These are phyloP conservation scores for Turnix velox DNA, from an alignment of 2,113 vertebrate species.

Conservation along the genomic window DNA sequence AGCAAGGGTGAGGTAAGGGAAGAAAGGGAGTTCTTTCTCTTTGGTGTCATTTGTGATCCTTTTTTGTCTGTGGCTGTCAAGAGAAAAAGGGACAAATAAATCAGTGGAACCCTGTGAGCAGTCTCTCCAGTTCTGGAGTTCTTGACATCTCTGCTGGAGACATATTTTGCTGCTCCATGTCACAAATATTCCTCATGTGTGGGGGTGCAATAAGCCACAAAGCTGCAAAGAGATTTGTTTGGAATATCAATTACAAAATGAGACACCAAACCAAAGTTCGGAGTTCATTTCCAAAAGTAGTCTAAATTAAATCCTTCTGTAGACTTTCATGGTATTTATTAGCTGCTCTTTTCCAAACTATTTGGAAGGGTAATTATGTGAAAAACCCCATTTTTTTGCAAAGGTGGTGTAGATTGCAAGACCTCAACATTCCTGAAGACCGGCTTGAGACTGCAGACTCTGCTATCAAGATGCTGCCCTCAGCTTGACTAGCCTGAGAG, in stretches of 20 bases:
- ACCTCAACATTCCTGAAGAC: not conserved
- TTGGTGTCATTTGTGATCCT: not conserved
- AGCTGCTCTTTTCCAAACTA: not conserved
- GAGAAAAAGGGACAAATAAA: not conserved
- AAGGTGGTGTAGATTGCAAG: not conserved
- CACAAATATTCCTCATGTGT: not conserved
- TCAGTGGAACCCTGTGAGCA: not conserved
- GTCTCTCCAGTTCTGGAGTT: not conserved
- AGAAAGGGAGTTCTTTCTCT: not conserved
- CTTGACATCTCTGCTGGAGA: slow-evolving; percentile 1
- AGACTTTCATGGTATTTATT: not conserved
- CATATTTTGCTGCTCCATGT: not conserved
- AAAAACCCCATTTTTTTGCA: not conserved
- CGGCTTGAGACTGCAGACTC: not conserved
- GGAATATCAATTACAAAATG: not conserved
- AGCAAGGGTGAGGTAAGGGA: not conserved
- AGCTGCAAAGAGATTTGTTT: not conserved
- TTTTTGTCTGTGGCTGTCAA: not conserved
- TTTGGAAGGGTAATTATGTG: not conserved
- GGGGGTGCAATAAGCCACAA: not conserved
- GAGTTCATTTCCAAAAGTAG: not conserved
- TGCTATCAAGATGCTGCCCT: not conserved
- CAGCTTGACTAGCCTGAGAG: not conserved
- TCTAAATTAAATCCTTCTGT: slow-evolving; percentile 18
- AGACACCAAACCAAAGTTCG: not conserved